Percentiles rank a stretch among this genome's conserved stretches.
Conservation (phyloP, 1,140 invertebrate genomes). For the Eriosoma lanigerum region DNA sequence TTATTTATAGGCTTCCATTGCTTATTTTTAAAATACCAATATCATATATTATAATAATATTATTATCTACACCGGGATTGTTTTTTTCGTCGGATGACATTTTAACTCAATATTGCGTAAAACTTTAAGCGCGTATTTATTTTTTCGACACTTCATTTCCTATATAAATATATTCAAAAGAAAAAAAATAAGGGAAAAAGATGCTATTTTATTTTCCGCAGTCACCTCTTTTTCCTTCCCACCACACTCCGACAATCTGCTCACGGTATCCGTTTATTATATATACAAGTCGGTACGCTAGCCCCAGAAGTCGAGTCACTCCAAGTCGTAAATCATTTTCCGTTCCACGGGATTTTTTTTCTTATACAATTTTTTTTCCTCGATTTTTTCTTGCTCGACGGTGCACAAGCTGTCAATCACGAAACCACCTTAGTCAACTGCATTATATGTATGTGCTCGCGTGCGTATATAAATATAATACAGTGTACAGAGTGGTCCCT, state of each 20-base stretch:
- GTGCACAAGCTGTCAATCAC: conserved; percentile 37
- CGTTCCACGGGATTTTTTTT: conserved; percentile 2
- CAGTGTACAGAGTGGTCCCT: too few species aligned
- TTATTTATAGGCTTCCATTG: too few species aligned
- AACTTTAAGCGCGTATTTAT: not conserved
- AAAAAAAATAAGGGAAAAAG: too few species aligned
- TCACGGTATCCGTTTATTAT: not conserved
- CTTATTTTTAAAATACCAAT: too few species aligned
- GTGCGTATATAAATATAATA: not conserved
- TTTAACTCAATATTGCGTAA: too few species aligned
- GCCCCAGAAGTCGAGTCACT: conserved; percentile 30
- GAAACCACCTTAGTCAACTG: conserved; percentile 27
- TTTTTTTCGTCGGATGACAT: not conserved
- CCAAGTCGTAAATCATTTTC: conserved; percentile 45
- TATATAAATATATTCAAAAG: not conserved
- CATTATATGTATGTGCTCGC: not conserved
- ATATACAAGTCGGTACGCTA: not conserved
- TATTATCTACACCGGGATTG: too few species aligned
- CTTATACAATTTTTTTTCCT: not conserved
- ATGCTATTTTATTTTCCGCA: too few species aligned
- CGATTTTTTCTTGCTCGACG: conserved; percentile 20
- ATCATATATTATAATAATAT: too few species aligned
- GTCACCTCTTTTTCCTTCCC: too few species aligned
- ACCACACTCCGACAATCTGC: too few species aligned
- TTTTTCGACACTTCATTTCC: conserved; percentile 16